Evolutionary conservation across 2,888 invertebrate species (phyloP), one percentile per base, ranked within the genome.

Genomic region (Corbicula japonica): DNA sequence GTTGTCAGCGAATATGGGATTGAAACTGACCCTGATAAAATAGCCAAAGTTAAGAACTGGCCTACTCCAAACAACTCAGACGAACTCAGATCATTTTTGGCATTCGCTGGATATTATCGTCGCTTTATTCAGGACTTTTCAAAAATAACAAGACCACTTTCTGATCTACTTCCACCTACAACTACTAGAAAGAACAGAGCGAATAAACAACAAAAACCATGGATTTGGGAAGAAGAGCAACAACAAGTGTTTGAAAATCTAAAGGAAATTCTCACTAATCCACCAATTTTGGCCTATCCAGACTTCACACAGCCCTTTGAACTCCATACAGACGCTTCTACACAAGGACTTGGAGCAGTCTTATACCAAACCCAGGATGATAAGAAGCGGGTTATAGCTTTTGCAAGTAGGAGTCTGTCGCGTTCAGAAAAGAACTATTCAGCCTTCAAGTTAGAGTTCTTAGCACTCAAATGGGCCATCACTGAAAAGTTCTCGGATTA

Each of bases 71-170:
- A 1, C 15, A 56, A 32, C 12, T n/a, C 54, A 38, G 46, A 63
- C 18, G 63, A 63, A 21, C 23, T 72, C 1, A 8, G 62, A 4
- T 63, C 62, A 52, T 72, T 72, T 21, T 12, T 62, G 3, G 54
- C 54, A 0, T 54, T 44, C 28, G 38, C 34, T 30, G 41, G 63
- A 6, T 77, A 71, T 34, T 81, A 81, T 35, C 26, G 77, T 3
- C 21, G 60, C 12, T 83, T 83, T 35, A 56, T 76, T 1, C 48
- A 62, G 18, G 75, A 77, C 52, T 83, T 77, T 58, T 60, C 68
- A 5, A 71, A 75, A 34, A 75, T 71, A 12, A 70, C 78, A 1
- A 78, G 32, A 66, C 81, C 81, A 18, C 26, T 81, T n/a, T 35
- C 66, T 38, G 70, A 74, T 15, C 38, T 81, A 5, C n/a, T 81